Evolutionary conservation across 2,888 invertebrate genomes (phyloP), one percentile per base, ranked within the genome.

Genomic region (Melinaea marsaeus): DNA sequence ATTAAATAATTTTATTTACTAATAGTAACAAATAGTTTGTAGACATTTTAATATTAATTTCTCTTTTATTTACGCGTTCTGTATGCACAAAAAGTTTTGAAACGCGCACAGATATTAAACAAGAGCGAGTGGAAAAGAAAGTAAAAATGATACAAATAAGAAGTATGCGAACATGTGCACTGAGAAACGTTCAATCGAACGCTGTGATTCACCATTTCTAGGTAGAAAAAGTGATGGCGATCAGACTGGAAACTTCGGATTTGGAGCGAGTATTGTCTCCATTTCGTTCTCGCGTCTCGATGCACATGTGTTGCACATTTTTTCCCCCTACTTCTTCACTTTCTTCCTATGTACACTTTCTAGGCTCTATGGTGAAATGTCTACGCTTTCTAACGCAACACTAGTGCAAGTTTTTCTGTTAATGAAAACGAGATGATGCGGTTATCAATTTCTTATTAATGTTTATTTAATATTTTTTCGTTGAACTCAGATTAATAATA

Each of bases 51-150:
- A 22, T 22, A 22, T 22, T 22, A 57, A 61, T 59, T 48, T 55
- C 51, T 64, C 54, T 60, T 60, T 37, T 48, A 51, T 42, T 54
- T 48, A 51, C 34, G 58, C 55, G 57, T 62, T 60, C 55, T 55
- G 55, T 55, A 60, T 35, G 32, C 58, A 64, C 47, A 62, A 60
- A 65, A 60, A 69, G 46, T 61, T 62, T 63, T 66, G 54, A 62
- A 65, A 60, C 58, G 62, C 55, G 57, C 54, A 60, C 57, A 69
- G 75, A 76, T 78, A 80, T 79, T 79, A 22, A 85, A 83, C 74
- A 88, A 88, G 86, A 88, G 89, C 86, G 89, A 89, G 85, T 82
- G 86, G 86, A 88, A 88, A 88, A 86, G 90, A 90, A 90, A 90
- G 90, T 90, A 90, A 90, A 89, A 90, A 88, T 89, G 84, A 81